These are phyloP conservation scores for Fundulus diaphanus DNA, from an alignment of 2,797 vertebrate species.

Conservation along the genomic window DNA sequence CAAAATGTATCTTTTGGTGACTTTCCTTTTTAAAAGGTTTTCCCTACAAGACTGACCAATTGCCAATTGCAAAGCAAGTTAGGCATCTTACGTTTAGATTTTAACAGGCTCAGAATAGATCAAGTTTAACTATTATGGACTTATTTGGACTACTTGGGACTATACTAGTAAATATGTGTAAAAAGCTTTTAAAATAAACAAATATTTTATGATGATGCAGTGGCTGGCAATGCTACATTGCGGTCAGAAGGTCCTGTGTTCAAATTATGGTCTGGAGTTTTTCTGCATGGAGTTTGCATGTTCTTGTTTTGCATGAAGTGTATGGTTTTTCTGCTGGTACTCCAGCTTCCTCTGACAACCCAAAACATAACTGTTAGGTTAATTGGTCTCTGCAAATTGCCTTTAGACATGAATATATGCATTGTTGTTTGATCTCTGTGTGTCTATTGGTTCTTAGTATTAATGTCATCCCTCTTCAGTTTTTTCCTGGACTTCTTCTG, in stretches of 20 bases:
- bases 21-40: no score
- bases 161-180: neutral
- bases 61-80: no score
- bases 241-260: neutral
- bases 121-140: no score
- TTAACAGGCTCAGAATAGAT: neutral
- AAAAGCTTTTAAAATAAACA: neutral
- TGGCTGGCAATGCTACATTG: neutral
- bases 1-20: neutral
- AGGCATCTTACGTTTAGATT: neutral
- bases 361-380: neutral
- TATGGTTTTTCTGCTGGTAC: neutral
- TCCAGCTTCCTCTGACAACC: neutral
- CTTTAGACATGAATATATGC: no score
- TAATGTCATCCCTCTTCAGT: no score
- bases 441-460: no score
- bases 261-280: neutral
- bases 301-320: neutral
- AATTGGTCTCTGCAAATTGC: neutral
- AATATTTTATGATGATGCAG: neutral
- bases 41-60: no score
- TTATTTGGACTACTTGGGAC: neutral
- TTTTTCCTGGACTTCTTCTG: no score
- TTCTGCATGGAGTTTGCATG: neutral
- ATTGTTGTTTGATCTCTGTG: neutral